A percentile compares a stretch with the other conserved stretches of the same genome.
Evolutionary conservation across 2,888 invertebrate species (phyloP).

Genomic region (Caenorhabditis sp.): DNA sequence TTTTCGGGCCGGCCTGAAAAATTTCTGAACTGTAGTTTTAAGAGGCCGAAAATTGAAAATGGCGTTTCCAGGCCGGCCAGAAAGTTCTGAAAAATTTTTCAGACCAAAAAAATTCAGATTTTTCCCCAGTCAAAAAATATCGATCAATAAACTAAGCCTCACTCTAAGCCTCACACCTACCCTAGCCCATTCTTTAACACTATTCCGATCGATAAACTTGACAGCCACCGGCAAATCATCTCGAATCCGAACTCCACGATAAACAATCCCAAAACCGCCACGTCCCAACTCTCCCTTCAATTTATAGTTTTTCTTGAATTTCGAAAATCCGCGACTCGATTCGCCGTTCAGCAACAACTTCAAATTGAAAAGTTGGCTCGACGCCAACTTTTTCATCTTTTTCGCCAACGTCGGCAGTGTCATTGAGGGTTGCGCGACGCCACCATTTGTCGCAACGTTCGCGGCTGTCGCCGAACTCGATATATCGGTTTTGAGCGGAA

Average conservation of each 20-base stretch:
- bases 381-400: constrained; percentile 54
- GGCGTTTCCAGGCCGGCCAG: too few species aligned
- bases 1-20: too few species aligned
- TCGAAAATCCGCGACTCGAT: constrained; percentile 61
- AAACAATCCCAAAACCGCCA: constrained; percentile 60
- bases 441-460: too few species aligned
- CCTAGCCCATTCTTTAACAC: constrained; percentile 63
- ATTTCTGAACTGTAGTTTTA: too few species aligned
- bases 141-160: too few species aligned
- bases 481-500: neutral
- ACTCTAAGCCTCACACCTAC: too few species aligned
- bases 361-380: constrained; percentile 48
- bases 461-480: neutral
- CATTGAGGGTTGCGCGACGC: constrained; percentile 25
- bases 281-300: constrained; percentile 64
- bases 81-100: too few species aligned
- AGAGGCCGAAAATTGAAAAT: too few species aligned
- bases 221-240: constrained; percentile 66
- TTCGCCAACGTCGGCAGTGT: constrained; percentile 55
- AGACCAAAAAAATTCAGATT: too few species aligned
- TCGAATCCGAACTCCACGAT: constrained; percentile 50
- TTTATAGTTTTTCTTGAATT: constrained; percentile 66
- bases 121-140: neutral
- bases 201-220: constrained; percentile 66
- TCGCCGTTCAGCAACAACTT: constrained; percentile 56